These are phyloP conservation scores for Ctenochaetus hawaiiensis DNA, from an alignment of 2,797 vertebrate genomes.

Conservation along the genomic window DNA sequence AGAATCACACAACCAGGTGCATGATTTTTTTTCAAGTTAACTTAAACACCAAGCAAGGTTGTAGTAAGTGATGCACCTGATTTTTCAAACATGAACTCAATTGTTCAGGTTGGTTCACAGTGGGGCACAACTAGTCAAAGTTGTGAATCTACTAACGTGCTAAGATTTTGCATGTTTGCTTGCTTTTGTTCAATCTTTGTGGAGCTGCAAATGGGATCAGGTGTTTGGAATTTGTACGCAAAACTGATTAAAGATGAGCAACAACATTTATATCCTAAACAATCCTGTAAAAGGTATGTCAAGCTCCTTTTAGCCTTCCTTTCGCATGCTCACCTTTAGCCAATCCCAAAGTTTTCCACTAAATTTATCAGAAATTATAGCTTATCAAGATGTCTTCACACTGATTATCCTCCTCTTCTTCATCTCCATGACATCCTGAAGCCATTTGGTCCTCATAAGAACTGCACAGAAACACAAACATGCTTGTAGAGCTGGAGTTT, in stretches of 20 bases:
- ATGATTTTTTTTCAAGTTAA: too few relatives aligned
- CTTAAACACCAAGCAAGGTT: too few relatives aligned
- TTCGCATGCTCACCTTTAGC: not conserved
- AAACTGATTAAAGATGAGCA: not conserved
- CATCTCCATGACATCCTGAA: not conserved
- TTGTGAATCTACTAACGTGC: not conserved
- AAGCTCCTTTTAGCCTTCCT: too few relatives aligned
- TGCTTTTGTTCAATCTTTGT: not conserved
- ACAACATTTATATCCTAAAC: too few relatives aligned
- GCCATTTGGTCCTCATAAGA: not conserved
- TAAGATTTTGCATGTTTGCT: not conserved
- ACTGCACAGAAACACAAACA: slow-evolving; percentile 15
- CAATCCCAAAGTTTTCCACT: not conserved
- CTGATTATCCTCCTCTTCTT: not conserved
- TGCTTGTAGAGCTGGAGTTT: not conserved
- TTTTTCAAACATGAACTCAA: too few relatives aligned
- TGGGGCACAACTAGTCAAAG: too few relatives aligned
- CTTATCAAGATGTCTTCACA: not conserved
- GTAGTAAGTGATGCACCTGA: too few relatives aligned
- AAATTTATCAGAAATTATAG: not conserved
- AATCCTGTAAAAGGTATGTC: too few relatives aligned
- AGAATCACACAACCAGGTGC: not conserved
- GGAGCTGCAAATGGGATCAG: not conserved
- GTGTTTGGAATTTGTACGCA: not conserved
- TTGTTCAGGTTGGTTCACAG: too few relatives aligned